These are phyloP conservation scores for Cetonia aurata DNA, from an alignment of 2,888 invertebrate genomes.

Conservation along the genomic window DNA sequence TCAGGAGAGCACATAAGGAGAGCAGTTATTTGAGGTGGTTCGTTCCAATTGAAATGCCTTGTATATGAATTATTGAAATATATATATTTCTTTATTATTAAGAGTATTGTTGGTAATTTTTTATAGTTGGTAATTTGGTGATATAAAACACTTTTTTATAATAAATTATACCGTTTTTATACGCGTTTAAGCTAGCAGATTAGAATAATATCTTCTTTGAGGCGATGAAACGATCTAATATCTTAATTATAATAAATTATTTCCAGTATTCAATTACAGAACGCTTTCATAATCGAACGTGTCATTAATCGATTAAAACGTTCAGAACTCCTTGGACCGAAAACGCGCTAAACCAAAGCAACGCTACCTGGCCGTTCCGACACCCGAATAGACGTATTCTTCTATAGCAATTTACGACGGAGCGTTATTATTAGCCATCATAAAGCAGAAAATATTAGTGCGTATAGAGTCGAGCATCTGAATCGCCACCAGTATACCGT, in stretches of 20 bases:
- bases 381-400: slow-evolving; percentile 4
- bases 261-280: slow-evolving; percentile 2
- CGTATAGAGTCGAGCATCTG: slow-evolving; percentile 19
- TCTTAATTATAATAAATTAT: slow-evolving; percentile 10
- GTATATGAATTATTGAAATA: too few species aligned
- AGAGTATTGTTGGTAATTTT: too few species aligned
- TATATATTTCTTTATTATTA: too few species aligned
- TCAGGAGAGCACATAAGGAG: too few species aligned
- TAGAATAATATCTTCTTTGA: background rate
- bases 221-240: background rate
- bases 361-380: background rate
- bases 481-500: slow-evolving; percentile 5
- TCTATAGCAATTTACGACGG: slow-evolving; percentile 10
- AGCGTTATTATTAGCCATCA: slow-evolving; percentile 13
- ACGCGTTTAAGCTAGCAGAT: background rate
- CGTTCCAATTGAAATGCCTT: too few species aligned
- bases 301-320: slow-evolving; percentile 21
- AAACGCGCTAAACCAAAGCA: slow-evolving; percentile 1
- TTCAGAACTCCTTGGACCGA: slow-evolving; percentile 7
- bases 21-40: too few species aligned
- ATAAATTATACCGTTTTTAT: too few species aligned
- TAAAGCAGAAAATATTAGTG: slow-evolving; percentile 13
- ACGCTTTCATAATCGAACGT: slow-evolving; percentile 2
- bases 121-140: too few species aligned
- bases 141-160: too few species aligned